Evolutionary conservation across 1,140 invertebrate species (phyloP).

Genomic region (Philopotamus ludificatus): DNA sequence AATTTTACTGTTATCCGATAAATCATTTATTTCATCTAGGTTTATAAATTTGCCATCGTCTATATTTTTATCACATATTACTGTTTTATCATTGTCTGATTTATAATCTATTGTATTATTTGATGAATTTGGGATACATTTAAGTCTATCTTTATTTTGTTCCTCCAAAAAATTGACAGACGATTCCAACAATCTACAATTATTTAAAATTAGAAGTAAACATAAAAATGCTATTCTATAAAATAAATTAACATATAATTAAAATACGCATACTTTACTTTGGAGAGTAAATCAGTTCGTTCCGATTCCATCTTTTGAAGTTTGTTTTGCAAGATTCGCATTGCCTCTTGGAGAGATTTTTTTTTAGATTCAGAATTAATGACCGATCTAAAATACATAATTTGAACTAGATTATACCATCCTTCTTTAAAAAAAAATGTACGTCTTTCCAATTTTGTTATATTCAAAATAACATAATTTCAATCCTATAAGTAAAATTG

Average conservation of each 20-base stretch:
- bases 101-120: no score
- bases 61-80: no score
- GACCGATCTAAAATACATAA: slow-evolving; percentile 12
- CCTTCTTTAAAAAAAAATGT: no score
- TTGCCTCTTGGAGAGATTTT: slow-evolving; percentile 23
- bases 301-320: slow-evolving; percentile 10
- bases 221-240: background rate
- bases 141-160: background rate
- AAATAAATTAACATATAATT: background rate
- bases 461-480: no score
- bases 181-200: background rate
- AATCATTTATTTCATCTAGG: no score
- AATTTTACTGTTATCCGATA: no score
- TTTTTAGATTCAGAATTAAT: slow-evolving; percentile 30
- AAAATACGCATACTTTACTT: slow-evolving; percentile 21
- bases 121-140: no score
- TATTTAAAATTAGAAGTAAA: slow-evolving; percentile 8
- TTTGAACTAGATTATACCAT: no score
- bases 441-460: no score
- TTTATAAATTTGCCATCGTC: no score
- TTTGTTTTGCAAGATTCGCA: slow-evolving; percentile 26
- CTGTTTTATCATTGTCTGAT: no score
- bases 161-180: background rate
- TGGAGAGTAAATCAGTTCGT: slow-evolving; percentile 18
- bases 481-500: slow-evolving; percentile 16